Percentiles rank a stretch among this genome's conserved stretches.
Conservation (phyloP, 2,113 vertebrate genomes). For the Sebastes schlegelii region DNA sequence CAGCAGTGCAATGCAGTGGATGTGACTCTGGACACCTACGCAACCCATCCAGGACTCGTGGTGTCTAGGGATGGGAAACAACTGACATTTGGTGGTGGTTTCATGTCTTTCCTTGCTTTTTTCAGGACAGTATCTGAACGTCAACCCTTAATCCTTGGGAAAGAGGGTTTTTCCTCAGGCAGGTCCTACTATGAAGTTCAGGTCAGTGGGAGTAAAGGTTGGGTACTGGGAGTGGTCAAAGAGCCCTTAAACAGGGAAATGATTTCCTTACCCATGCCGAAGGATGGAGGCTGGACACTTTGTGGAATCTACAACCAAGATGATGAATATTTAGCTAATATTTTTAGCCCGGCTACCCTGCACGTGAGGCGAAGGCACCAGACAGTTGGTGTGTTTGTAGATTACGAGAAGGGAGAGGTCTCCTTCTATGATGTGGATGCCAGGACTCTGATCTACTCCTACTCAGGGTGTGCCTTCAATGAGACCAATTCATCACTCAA, state of each 20-base stretch:
- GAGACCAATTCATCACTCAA: not conserved
- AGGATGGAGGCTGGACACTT: not conserved
- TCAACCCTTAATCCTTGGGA: not conserved
- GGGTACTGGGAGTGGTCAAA: constrained; percentile 48
- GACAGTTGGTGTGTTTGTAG: constrained; percentile 59
- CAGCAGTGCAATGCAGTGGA: constrained; percentile 46
- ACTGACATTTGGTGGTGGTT: accelerated
- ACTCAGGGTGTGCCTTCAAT: constrained; percentile 42
- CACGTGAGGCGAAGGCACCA: not conserved
- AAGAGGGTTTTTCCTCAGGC: constrained; percentile 54
- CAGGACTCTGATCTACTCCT: constrained; percentile 36
- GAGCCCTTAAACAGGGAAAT: constrained; percentile 6
- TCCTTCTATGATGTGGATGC: constrained; percentile 47
- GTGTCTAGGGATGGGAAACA: constrained; percentile 34
- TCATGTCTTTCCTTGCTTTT: accelerated
- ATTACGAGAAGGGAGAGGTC: constrained; percentile 53
- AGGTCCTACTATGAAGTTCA: constrained; percentile 62
- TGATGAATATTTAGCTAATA: accelerated
- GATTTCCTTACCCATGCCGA: accelerated
- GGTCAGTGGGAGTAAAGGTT: not conserved
- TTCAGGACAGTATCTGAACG: not conserved
- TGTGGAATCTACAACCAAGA: accelerated
- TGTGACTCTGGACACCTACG: constrained; percentile 36
- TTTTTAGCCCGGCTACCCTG: accelerated
- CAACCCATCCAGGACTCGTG: not conserved